Evolutionary conservation across 2,888 invertebrate genomes (phyloP), one percentile per base, ranked within the genome.

Genomic region (Tineola bisselliella): DNA sequence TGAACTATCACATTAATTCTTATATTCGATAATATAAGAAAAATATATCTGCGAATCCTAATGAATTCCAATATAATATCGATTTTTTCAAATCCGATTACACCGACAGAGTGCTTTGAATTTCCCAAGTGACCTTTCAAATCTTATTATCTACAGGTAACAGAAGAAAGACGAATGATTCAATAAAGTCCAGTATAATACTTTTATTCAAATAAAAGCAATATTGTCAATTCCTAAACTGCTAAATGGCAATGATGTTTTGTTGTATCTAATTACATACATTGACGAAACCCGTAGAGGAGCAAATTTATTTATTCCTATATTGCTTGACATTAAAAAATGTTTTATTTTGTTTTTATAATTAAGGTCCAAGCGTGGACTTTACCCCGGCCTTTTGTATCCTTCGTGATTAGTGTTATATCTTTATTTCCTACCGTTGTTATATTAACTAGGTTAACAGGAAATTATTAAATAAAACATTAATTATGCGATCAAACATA

Each of bases 401-500:
- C 38, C 38, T 38, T 38, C 38, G 10, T 38, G 3, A 38, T 6
- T 38, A 38, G 2, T 10, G 25, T 25, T n/a, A 6, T 38, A n/a
- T 38, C 1, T 38, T 38, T 38, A 38, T 38, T 38, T 38, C 38
- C 38, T 38, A 38, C 38, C n/a, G 3, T 12, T 38, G n/a, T n/a
- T n/a, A n/a, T 10, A 38, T 38, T 25, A 25, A 25, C 38, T 38
- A 38, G 38, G 38, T 38, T 38, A 38, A 31, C 31, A 57, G 54
- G 59, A 44, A 19, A 59, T 33, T 60, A 63, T 62, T 62, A 52
- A 81, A 79, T 78, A 67, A 84, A 83, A 84, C 71, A 70, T 61
- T 8, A 25, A 67, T 61, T 25, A 17, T 82, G 72, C 80, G 80
- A 75, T 84, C 81, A 86, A 86, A 86, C 84, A 79, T 77, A 76